Conservation (phyloP, 2,113 vertebrate genomes). For the Osmerus eperlanus region DNA sequence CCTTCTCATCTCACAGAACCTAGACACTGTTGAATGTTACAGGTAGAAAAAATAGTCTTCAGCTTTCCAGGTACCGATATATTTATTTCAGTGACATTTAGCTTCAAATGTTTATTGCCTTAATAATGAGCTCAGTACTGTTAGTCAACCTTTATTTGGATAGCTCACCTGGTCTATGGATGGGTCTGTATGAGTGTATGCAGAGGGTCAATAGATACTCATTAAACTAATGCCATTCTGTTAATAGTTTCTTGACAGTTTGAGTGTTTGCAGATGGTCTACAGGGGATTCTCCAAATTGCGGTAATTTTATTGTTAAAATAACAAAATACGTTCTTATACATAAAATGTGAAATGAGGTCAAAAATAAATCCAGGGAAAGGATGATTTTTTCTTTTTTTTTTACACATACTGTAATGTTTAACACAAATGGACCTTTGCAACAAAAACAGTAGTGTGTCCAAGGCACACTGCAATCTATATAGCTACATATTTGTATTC, state of each 20-base stretch:
- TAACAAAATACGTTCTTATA: conserved; percentile 20
- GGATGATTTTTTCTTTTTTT: background rate
- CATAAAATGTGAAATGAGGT: conserved; percentile 19
- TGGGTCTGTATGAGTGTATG: too few species aligned
- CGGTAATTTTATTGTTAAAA: conserved; percentile 54
- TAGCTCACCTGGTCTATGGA: too few species aligned
- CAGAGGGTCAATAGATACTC: too few species aligned
- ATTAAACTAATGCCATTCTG: background rate
- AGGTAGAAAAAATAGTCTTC: conserved; percentile 33
- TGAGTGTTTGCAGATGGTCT: too few species aligned
- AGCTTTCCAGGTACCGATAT: conserved; percentile 38
- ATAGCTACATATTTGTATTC: conserved; percentile 51
- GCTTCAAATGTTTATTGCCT: conserved; percentile 2
- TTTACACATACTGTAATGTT: conserved; percentile 28
- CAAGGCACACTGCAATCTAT: conserved; percentile 59
- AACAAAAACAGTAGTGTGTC: conserved; percentile 48
- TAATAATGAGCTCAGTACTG: conserved; percentile 1
- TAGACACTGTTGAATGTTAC: conserved; percentile 54
- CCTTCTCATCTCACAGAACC: conserved; percentile 42
- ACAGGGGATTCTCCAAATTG: too few species aligned
- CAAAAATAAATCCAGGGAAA: conserved; percentile 37
- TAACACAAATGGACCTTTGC: conserved; percentile 42
- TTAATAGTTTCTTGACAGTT: conserved; percentile 23
- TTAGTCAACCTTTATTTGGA: too few species aligned
- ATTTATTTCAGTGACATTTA: conserved; percentile 32